These are phyloP conservation scores for Idaea dimidiata DNA, from an alignment of 2,888 invertebrate genomes.

Conservation along the genomic window DNA sequence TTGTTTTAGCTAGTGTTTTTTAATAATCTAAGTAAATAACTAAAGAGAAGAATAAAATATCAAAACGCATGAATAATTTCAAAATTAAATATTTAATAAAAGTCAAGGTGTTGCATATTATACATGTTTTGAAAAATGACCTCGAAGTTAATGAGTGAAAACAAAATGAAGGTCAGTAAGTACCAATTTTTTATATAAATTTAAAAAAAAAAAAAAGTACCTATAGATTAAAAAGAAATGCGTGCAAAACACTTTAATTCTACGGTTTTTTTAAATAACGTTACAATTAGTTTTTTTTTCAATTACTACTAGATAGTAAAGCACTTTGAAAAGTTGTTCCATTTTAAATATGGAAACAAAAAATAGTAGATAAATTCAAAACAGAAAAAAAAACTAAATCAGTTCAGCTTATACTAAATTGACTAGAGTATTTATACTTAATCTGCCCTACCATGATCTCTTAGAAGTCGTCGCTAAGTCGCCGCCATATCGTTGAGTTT, in stretches of 20 bases:
- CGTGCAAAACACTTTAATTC: conserved; percentile 72
- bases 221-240: conserved; percentile 26
- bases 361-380: conserved; percentile 28
- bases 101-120: too few relatives aligned
- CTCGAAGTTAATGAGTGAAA: neutral
- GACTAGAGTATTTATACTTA: conserved; percentile 56
- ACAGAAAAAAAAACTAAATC: conserved; percentile 26
- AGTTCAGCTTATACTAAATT: conserved; percentile 68
- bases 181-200: neutral
- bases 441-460: too few relatives aligned
- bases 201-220: neutral
- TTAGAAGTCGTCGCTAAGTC: too few relatives aligned
- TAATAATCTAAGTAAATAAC: conserved; percentile 11
- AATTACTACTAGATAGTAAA: conserved; percentile 79
- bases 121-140: too few relatives aligned
- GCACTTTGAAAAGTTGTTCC: conserved; percentile 78
- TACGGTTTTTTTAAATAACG: conserved; percentile 67
- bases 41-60: too few relatives aligned
- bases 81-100: too few relatives aligned
- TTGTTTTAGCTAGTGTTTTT: conserved; percentile 52
- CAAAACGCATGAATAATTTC: too few relatives aligned
- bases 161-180: neutral
- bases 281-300: conserved; percentile 71
- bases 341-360: conserved; percentile 53
- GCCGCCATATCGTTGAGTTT: too few relatives aligned